Evolutionary conservation across 2,113 vertebrate genomes (phyloP).

Genomic region (Oxyruncus cristatus): DNA sequence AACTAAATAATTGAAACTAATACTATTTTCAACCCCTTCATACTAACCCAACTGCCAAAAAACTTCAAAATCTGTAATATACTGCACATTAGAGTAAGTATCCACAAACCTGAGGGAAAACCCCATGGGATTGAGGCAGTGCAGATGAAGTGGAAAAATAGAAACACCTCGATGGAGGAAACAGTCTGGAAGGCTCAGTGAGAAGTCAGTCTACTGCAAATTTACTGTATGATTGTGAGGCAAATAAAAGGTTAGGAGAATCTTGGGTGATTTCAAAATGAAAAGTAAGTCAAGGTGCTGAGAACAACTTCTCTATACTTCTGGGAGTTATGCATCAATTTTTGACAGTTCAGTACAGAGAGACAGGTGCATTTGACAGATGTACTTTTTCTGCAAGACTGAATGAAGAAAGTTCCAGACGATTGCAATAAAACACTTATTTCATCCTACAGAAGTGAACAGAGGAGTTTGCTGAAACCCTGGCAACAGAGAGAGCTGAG

Average conservation of each 20-base stretch:
- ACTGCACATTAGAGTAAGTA: background rate
- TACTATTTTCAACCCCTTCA: background rate
- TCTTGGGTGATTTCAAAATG: background rate
- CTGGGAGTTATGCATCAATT: conserved; percentile 2
- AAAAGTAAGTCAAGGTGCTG: background rate
- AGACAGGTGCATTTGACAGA: conserved; percentile 12
- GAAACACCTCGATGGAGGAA: background rate
- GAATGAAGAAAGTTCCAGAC: conserved; percentile 9
- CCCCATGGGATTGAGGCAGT: background rate
- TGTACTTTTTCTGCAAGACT: background rate
- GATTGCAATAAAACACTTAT: background rate
- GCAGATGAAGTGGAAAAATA: background rate
- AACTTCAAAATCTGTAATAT: background rate
- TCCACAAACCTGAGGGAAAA: background rate
- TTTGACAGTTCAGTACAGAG: conserved; percentile 1
- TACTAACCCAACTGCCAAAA: background rate
- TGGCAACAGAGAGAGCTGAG: background rate
- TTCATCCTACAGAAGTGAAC: background rate
- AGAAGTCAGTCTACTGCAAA: background rate
- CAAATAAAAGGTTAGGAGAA: conserved; percentile 4
- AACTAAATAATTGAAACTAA: background rate
- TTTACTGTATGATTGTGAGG: background rate
- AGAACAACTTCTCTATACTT: background rate
- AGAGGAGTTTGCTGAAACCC: background rate
- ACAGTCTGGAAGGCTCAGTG: background rate